Percentiles rank a stretch among this genome's conserved stretches.
These are phyloP conservation scores for Pseudomyrmex flavicornis DNA, from an alignment of 1,140 invertebrate genomes.

Conservation along the genomic window DNA sequence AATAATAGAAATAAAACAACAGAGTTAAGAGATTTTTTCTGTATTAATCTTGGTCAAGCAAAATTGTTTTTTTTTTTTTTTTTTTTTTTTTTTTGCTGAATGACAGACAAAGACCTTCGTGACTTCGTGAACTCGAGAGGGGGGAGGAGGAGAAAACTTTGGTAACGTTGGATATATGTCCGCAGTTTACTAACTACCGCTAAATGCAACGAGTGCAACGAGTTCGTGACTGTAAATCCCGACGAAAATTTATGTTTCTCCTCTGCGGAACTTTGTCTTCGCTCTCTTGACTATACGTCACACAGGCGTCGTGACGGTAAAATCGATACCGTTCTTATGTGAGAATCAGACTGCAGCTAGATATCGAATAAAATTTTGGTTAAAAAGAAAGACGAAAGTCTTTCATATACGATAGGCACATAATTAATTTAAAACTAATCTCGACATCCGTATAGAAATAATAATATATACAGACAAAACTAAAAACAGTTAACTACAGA, in stretches of 20 bases:
- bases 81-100: not conserved
- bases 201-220: constrained; percentile 38
- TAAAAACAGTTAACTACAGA: not conserved
- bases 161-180: constrained; percentile 7
- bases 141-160: constrained; percentile 1
- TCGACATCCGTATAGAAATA: not conserved
- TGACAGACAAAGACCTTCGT: constrained; percentile 8
- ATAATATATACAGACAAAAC: not conserved
- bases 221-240: constrained; percentile 48
- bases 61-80: not conserved
- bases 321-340: constrained; percentile 25
- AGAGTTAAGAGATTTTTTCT: not conserved
- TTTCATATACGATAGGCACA: not conserved
- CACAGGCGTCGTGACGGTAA: constrained; percentile 25
- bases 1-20: not conserved
- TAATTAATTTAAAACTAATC: not conserved
- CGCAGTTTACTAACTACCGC: constrained; percentile 30
- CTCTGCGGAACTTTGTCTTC: constrained; percentile 20
- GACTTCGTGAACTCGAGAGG: not conserved
- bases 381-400: not conserved
- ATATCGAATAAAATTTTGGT: not conserved
- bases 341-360: constrained; percentile 2
- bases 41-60: not conserved
- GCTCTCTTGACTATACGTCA: constrained; percentile 24
- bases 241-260: constrained; percentile 39